Evolutionary conservation across 2,888 invertebrate species (phyloP).

Genomic region (Meta bourneti): DNA sequence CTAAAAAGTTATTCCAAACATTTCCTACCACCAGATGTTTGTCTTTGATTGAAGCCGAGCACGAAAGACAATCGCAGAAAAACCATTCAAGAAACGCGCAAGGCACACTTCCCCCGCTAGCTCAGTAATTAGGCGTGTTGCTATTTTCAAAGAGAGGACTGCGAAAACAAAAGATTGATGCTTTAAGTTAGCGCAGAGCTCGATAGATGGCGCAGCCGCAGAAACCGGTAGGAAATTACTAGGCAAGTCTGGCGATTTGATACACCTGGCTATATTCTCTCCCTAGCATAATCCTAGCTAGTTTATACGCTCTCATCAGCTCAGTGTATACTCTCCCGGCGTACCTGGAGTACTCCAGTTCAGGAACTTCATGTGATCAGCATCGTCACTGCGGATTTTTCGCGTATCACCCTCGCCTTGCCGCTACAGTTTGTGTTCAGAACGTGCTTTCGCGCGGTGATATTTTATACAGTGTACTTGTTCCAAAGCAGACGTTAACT

Average conservation of each 20-base stretch:
- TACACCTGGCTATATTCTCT: conserved; percentile 67
- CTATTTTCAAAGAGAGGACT: conserved; percentile 37
- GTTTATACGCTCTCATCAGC: conserved; percentile 9
- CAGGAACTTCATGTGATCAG: neutral
- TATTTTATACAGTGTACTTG: conserved; percentile 51
- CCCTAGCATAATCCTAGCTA: conserved; percentile 36
- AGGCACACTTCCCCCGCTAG: too few species aligned
- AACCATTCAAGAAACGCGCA: too few species aligned
- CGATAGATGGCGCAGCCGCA: conserved; percentile 64
- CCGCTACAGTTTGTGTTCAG: neutral
- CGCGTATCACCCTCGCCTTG: neutral
- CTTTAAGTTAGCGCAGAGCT: conserved; percentile 21
- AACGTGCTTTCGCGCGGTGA: conserved; percentile 18
- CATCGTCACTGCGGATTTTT: neutral
- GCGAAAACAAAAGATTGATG: conserved; percentile 53
- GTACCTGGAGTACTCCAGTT: conserved; percentile 25
- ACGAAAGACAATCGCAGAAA: too few species aligned
- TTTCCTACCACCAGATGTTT: too few species aligned
- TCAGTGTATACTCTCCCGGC: neutral
- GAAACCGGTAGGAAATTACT: conserved; percentile 56
- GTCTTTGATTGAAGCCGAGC: too few species aligned
- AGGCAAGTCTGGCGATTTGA: conserved; percentile 66
- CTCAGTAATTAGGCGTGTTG: conserved; percentile 29
- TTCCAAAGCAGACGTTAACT: conserved; percentile 36
- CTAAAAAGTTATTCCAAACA: too few species aligned